Percentiles rank a stretch among this genome's conserved stretches.
These are phyloP conservation scores for Falcaria lacertinaria DNA, from an alignment of 2,888 invertebrate genomes.

Conservation along the genomic window DNA sequence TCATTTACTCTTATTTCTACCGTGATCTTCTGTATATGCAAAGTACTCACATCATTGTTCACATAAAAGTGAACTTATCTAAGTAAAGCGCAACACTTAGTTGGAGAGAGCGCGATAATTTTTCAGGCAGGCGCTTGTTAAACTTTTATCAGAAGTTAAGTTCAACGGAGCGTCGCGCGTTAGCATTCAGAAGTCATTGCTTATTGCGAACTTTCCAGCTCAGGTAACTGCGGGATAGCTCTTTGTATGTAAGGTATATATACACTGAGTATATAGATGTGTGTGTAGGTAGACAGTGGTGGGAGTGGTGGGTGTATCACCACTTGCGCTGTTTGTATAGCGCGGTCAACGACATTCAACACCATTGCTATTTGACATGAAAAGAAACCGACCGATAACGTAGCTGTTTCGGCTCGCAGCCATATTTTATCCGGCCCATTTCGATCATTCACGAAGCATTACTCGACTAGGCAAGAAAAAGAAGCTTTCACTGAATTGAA, in stretches of 20 bases:
- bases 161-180: slow-evolving; percentile 41
- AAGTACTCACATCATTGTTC: slow-evolving; percentile 5
- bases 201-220: slow-evolving; percentile 51
- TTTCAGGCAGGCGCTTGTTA: slow-evolving; percentile 32
- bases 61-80: slow-evolving; percentile 10
- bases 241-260: slow-evolving; percentile 8
- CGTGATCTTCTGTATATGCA: slow-evolving; percentile 3
- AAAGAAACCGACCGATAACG: slow-evolving; percentile 49
- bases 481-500: slow-evolving; percentile 2
- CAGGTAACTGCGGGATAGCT: slow-evolving; percentile 21
- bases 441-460: slow-evolving; percentile 19
- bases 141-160: slow-evolving; percentile 47
- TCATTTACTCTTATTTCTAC: slow-evolving; percentile 4
- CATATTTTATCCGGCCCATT: slow-evolving; percentile 31
- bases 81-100: slow-evolving; percentile 20
- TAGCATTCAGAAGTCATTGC: slow-evolving; percentile 58
- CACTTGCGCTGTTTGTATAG: slow-evolving; percentile 39
- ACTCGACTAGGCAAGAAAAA: slow-evolving; percentile 13
- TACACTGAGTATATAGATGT: neutral
- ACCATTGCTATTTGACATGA: slow-evolving; percentile 62
- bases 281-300: slow-evolving; percentile 9
- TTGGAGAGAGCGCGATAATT: slow-evolving; percentile 24
- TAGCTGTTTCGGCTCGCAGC: slow-evolving; percentile 22
- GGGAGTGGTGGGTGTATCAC: slow-evolving; percentile 23
- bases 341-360: slow-evolving; percentile 62